phyloP scores from a whole-genome alignment of 2,888 invertebrate species.

The Ethmia dodecea region DNA sequence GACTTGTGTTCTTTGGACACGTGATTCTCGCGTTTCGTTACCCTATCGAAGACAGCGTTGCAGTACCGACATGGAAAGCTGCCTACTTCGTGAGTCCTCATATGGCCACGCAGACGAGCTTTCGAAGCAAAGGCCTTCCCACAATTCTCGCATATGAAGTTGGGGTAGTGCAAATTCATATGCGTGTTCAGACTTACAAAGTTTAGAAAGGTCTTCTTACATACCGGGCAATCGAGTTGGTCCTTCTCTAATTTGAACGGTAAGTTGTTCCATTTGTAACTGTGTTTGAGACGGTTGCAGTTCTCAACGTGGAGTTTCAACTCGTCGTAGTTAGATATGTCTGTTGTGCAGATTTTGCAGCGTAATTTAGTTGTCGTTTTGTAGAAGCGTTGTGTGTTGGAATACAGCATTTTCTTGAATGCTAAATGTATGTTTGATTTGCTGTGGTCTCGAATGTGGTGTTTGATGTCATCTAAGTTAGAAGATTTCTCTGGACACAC shows the following conservation, averaged over 20 bases:
- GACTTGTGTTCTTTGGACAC: slow-evolving; percentile 67
- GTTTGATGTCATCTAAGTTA: slow-evolving; percentile 44
- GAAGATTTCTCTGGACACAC: slow-evolving; percentile 49
- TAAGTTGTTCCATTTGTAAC: slow-evolving; percentile 44
- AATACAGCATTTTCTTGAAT: slow-evolving; percentile 57
- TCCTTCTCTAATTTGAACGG: slow-evolving; percentile 67
- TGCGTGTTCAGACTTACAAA: slow-evolving; percentile 66
- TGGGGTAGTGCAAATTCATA: slow-evolving; percentile 72
- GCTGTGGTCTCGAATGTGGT: slow-evolving; percentile 45
- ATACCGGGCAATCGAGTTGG: slow-evolving; percentile 62
- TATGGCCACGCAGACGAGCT: slow-evolving; percentile 65
- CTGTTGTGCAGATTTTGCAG: slow-evolving; percentile 56
- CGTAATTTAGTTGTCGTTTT: slow-evolving; percentile 33
- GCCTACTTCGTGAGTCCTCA: slow-evolving; percentile 71
- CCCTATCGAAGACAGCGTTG: slow-evolving; percentile 54
- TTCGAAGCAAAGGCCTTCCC: slow-evolving; percentile 74
- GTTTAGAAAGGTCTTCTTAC: slow-evolving; percentile 58
- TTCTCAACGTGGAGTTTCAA: slow-evolving; percentile 45
- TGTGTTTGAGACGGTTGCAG: slow-evolving; percentile 39
- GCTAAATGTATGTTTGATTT: slow-evolving; percentile 45
- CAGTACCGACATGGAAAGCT: slow-evolving; percentile 61
- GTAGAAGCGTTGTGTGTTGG: slow-evolving; percentile 49
- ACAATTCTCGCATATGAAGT: slow-evolving; percentile 71
- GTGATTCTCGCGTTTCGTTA: slow-evolving; percentile 63
- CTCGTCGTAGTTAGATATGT: slow-evolving; percentile 42